Conservation (phyloP, 2,888 invertebrate genomes). For the Priocnemis perturbator region DNA sequence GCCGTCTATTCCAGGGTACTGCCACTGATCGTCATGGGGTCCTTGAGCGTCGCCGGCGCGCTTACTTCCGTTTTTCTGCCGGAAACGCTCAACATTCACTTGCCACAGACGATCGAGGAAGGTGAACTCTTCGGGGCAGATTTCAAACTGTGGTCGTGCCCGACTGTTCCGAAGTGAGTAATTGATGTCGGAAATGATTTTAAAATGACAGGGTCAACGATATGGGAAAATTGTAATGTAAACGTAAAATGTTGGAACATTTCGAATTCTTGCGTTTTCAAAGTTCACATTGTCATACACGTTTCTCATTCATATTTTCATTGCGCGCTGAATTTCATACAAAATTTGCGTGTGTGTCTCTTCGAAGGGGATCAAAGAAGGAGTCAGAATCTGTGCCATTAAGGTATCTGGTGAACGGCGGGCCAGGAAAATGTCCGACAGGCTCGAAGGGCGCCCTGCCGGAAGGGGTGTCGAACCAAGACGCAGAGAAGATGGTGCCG, state of each 20-base stretch:
- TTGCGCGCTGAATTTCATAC: no score
- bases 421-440: constrained; percentile 65
- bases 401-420: constrained; percentile 69
- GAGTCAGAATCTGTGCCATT: constrained; percentile 65
- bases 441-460: constrained; percentile 36
- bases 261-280: background rate
- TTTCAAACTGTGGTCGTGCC: constrained; percentile 78
- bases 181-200: background rate
- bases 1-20: constrained; percentile 79
- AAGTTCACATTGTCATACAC: background rate
- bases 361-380: constrained; percentile 32
- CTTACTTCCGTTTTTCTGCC: constrained; percentile 80
- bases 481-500: constrained; percentile 11
- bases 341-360: background rate
- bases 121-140: constrained; percentile 80
- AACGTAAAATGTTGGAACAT: no score
- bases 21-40: constrained; percentile 80
- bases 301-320: no score
- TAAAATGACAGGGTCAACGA: background rate
- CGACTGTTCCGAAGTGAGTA: constrained; percentile 70
- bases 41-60: constrained; percentile 78
- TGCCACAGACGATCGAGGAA: constrained; percentile 81
- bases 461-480: constrained; percentile 24
- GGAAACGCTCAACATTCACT: constrained; percentile 80
- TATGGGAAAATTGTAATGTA: background rate